Conservation (phyloP, 2,888 invertebrate genomes). For the Timandra comae region DNA sequence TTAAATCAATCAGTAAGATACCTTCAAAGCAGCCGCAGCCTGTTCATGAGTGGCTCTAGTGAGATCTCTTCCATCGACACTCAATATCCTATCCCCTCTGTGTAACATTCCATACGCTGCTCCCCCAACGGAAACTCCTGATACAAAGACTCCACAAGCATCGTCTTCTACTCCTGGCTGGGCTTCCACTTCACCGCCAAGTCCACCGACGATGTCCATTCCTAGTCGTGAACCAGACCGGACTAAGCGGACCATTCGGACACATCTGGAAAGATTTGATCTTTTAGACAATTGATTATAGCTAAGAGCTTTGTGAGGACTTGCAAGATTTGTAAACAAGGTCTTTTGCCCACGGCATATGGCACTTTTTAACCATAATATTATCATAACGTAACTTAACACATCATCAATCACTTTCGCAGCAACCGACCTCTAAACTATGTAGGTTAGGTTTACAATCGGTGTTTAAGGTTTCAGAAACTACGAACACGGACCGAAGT, state of each 20-base stretch:
- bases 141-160: constrained; percentile 69
- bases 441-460: too few species aligned
- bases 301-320: too few species aligned
- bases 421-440: too few species aligned
- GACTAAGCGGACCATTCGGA: constrained; percentile 66
- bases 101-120: constrained; percentile 73
- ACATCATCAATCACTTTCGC: too few species aligned
- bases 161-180: constrained; percentile 47
- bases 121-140: constrained; percentile 61
- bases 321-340: too few species aligned
- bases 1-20: constrained; percentile 27
- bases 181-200: constrained; percentile 58
- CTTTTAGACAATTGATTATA: too few species aligned
- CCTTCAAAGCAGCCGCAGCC: constrained; percentile 82
- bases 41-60: constrained; percentile 85
- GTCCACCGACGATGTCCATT: constrained; percentile 72
- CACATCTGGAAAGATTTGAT: constrained; percentile 55
- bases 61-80: constrained; percentile 85
- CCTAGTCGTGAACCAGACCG: constrained; percentile 69
- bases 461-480: too few species aligned
- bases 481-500: too few species aligned
- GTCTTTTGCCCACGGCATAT: too few species aligned
- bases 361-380: too few species aligned
- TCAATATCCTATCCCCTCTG: constrained; percentile 84
- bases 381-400: too few species aligned